Percentiles rank a stretch among this genome's conserved stretches.
Conservation (phyloP, 1,140 invertebrate genomes). For the fruit fly (Drosophila melanogaster) region Release_6_plus_ISO1_MT NC_004354.4:13002501-13003000, state of each 20-base stretch:
- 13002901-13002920: constrained; percentile 45
- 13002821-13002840: not conserved
- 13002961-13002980: constrained; percentile 22
- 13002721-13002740: too few relatives aligned
- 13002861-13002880: constrained; percentile 63
- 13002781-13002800: not conserved
- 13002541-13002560: constrained; percentile 36
- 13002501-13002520: constrained; percentile 17
- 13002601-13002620: constrained; percentile 9
- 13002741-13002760: not conserved
- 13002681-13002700: too few relatives aligned
- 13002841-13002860: not conserved
- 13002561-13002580: constrained; percentile 78
- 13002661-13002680: too few relatives aligned
- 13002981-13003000: constrained; percentile 42
- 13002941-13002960: constrained; percentile 4
- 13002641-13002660: not conserved
- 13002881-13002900: constrained; percentile 52
- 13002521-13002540: constrained; percentile 13
- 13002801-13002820: not conserved
- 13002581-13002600: constrained; percentile 14
- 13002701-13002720: too few relatives aligned
- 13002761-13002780: not conserved
- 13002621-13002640: constrained; percentile 4
- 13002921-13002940: constrained; percentile 24